A percentile compares a stretch with the other conserved stretches of the same genome.
Evolutionary conservation across 1,140 invertebrate genomes (phyloP).

Genomic region (Diprion similis): DNA sequence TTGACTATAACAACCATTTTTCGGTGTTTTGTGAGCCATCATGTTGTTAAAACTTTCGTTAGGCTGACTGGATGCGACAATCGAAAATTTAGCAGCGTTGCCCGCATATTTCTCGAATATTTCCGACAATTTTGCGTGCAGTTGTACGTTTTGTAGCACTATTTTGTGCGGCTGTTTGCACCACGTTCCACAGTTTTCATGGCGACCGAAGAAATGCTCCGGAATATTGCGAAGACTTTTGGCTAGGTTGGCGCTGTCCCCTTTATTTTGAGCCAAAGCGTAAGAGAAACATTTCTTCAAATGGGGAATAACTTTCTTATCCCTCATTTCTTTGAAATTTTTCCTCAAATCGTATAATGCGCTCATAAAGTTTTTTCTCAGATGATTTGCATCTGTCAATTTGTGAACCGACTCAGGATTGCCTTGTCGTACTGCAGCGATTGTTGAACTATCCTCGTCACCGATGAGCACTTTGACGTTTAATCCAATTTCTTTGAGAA

Average conservation of each 20-base stretch:
- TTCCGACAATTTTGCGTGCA: constrained; percentile 11
- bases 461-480: constrained; percentile 13
- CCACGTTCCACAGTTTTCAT: constrained; percentile 26
- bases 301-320: constrained; percentile 16
- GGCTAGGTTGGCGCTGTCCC: constrained; percentile 15
- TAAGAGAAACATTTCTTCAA: constrained; percentile 22
- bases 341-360: too few species aligned
- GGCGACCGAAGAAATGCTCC: constrained; percentile 16
- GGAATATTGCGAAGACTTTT: constrained; percentile 17
- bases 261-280: constrained; percentile 23
- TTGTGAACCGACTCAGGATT: constrained; percentile 14
- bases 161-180: constrained; percentile 14
- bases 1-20: constrained; percentile 13
- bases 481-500: constrained; percentile 10
- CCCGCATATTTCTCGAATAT: constrained; percentile 22
- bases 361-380: background rate
- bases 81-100: constrained; percentile 21
- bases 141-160: background rate
- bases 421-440: constrained; percentile 19
- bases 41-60: constrained; percentile 24
- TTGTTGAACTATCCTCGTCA: constrained; percentile 18
- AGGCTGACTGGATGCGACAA: constrained; percentile 14
- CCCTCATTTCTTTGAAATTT: constrained; percentile 16
- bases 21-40: constrained; percentile 11
- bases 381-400: constrained; percentile 24